Conservation (phyloP, 37 sponge, comb jelly and placozoan genomes). For the Theonella swinhoei region DNA sequence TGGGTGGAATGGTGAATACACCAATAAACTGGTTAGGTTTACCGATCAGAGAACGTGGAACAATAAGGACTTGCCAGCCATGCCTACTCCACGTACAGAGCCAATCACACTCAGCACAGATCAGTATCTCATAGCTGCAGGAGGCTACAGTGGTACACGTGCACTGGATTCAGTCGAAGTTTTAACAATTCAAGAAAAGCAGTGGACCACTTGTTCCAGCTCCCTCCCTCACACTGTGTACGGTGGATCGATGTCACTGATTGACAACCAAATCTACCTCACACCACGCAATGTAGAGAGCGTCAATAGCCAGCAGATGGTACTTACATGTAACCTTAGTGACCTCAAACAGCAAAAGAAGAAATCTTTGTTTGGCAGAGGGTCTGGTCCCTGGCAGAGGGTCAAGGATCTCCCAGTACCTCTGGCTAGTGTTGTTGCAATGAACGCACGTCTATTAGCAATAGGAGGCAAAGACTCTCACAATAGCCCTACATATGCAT, state of each 20-base stretch:
- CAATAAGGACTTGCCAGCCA: not conserved
- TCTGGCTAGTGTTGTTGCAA: not conserved
- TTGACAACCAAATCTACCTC: not conserved
- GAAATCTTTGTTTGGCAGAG: no score
- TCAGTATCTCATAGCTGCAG: not conserved
- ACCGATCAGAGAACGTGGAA: not conserved
- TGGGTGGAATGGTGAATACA: not conserved
- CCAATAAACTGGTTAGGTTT: not conserved
- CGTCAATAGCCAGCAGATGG: not conserved
- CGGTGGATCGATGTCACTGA: not conserved
- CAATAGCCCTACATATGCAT: not conserved
- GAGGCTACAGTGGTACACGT: not conserved
- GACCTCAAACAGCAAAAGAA: not conserved
- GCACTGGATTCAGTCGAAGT: not conserved
- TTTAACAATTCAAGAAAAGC: not conserved
- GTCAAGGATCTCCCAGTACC: not conserved
- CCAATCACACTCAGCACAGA: not conserved
- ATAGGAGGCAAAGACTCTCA: not conserved
- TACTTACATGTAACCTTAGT: not conserved
- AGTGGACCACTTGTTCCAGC: not conserved
- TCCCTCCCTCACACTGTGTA: not conserved
- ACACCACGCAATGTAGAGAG: not conserved
- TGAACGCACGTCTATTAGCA: not conserved
- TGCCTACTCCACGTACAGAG: not conserved
- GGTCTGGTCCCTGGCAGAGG: not conserved